Conservation (phyloP, 2,797 vertebrate genomes). For the Anas capensis region DNA sequence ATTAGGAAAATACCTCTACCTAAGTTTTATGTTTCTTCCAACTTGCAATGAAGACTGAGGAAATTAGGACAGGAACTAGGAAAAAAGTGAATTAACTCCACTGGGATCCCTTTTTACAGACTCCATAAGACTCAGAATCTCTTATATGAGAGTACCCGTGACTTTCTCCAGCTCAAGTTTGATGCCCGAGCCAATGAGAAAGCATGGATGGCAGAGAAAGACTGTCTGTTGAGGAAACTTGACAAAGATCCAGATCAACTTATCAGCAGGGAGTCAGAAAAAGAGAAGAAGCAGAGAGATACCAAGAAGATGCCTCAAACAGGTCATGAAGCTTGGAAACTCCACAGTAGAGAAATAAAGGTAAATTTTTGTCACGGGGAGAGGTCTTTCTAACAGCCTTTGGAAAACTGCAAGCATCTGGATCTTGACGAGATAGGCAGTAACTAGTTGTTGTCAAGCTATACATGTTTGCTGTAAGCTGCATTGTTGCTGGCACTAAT, state of each 20-base stretch:
- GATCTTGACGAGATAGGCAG: background rate
- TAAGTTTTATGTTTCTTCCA: background rate
- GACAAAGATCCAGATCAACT: constrained; percentile 63
- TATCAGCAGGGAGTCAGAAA: background rate
- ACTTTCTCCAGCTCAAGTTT: constrained; percentile 92
- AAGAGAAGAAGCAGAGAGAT: constrained; percentile 18
- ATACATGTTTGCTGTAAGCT: background rate
- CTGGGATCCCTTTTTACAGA: constrained; percentile 73
- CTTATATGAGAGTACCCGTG: constrained; percentile 91
- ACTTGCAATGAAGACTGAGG: background rate
- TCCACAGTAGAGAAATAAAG: constrained; percentile 85
- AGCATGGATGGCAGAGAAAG: constrained; percentile 94
- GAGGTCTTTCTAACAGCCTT: background rate
- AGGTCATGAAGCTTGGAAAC: constrained; percentile 67
- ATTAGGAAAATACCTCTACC: background rate
- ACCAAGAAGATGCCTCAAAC: constrained; percentile 45
- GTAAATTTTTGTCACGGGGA: constrained; percentile 66
- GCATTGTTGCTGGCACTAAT: background rate
- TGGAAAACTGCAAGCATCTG: background rate
- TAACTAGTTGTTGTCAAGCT: background rate
- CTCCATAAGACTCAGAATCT: constrained; percentile 90
- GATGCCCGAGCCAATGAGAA: constrained; percentile 88
- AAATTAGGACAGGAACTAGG: background rate
- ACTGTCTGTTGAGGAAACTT: constrained; percentile 86
- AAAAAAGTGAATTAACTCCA: background rate